A percentile compares a stretch with the other conserved stretches of the same genome.
Evolutionary conservation across 2,888 invertebrate genomes (phyloP).

Genomic region (Panorpa germanica): DNA sequence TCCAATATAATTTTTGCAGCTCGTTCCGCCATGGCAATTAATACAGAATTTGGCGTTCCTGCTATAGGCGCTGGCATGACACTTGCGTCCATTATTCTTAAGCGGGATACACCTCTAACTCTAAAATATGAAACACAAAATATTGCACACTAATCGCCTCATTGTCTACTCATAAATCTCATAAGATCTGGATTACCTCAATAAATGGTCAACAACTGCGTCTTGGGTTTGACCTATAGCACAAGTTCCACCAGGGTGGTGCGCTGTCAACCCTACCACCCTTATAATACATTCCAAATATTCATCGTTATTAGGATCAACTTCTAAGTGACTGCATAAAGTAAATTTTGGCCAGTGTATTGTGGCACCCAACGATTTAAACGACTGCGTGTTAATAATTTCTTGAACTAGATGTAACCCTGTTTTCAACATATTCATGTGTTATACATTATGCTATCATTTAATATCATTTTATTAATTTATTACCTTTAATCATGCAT

Average conservation of each 20-base stretch:
- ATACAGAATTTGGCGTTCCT: constrained; percentile 52
- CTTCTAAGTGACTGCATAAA: constrained; percentile 34
- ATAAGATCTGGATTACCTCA: constrained; percentile 27
- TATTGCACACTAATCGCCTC: constrained; percentile 5
- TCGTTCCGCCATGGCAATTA: constrained; percentile 44
- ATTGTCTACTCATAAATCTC: not conserved
- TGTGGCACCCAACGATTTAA: constrained; percentile 36
- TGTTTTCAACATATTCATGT: constrained; percentile 16
- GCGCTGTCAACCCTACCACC: constrained; percentile 44
- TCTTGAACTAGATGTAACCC: constrained; percentile 37
- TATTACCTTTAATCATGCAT: constrained; percentile 38
- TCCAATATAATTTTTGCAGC: constrained; percentile 36
- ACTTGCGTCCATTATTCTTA: constrained; percentile 66
- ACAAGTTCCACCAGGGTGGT: constrained; percentile 67
- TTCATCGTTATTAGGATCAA: constrained; percentile 23
- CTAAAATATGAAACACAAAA: constrained; percentile 33
- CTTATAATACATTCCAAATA: constrained; percentile 45
- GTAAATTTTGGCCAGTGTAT: constrained; percentile 45
- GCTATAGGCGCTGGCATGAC: constrained; percentile 59
- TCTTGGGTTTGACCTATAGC: constrained; percentile 35
- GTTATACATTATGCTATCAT: constrained; percentile 4
- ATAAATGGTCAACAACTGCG: constrained; percentile 45
- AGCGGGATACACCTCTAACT: constrained; percentile 37
- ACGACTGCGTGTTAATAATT: constrained; percentile 31
- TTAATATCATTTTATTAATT: too few species aligned